Evolutionary conservation across 2,797 vertebrate species (phyloP).

Genomic region (Hephaestus fuliginosus): DNA sequence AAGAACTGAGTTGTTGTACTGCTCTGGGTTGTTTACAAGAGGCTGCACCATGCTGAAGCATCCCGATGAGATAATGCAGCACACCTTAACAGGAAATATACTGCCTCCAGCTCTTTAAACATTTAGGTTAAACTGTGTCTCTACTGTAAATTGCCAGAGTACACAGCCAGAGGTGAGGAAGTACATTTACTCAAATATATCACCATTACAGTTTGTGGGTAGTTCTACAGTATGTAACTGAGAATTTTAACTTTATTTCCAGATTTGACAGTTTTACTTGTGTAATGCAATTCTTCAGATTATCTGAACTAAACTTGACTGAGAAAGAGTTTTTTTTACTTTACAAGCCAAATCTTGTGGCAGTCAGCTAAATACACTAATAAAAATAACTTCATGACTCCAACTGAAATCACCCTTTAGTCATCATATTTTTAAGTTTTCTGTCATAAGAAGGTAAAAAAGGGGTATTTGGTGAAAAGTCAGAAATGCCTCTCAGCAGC

Average conservation of each 20-base stretch:
- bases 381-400: background rate
- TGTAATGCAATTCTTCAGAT: background rate
- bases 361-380: background rate
- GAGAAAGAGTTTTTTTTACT: background rate
- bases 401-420: background rate
- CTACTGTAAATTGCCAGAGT: background rate
- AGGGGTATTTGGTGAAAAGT: too few relatives aligned
- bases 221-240: background rate
- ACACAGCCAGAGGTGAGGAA: slow-evolving; percentile 8
- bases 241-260: background rate
- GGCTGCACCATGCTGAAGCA: slow-evolving; percentile 15
- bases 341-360: background rate
- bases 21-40: slow-evolving; percentile 56
- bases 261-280: background rate
- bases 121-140: slow-evolving; percentile 24
- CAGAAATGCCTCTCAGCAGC: background rate
- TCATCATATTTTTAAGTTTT: background rate
- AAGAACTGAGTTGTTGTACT: background rate
- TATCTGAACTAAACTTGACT: background rate
- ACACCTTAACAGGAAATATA: slow-evolving; percentile 35
- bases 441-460: too few relatives aligned
- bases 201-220: background rate
- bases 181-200: background rate
- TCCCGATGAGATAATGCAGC: slow-evolving; percentile 38
- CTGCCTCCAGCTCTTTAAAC: slow-evolving; percentile 21